A percentile compares a stretch with the other conserved stretches of the same genome.
Evolutionary conservation across 2,113 vertebrate species (phyloP).

Genomic region (Pogonocichla stellata): DNA sequence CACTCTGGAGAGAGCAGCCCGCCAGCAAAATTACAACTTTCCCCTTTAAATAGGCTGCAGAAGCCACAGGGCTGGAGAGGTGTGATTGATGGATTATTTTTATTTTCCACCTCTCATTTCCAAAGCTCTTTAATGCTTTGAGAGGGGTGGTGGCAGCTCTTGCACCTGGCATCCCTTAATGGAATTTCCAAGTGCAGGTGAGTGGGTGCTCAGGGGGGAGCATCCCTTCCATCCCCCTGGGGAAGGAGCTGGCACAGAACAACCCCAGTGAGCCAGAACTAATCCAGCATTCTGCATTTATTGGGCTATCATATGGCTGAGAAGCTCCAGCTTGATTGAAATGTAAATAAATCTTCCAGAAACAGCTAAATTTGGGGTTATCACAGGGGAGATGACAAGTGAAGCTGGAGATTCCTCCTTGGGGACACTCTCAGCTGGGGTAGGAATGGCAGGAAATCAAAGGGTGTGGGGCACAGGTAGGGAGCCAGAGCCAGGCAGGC

Average conservation of each 20-base stretch:
- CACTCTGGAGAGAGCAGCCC: background rate
- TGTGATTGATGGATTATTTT: background rate
- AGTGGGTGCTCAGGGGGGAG: background rate
- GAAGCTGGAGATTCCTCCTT: background rate
- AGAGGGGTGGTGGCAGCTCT: background rate
- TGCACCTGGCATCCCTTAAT: background rate
- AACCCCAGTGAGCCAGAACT: background rate
- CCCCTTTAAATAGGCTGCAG: background rate
- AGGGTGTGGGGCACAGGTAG: background rate
- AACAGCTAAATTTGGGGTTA: background rate
- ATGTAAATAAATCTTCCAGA: background rate
- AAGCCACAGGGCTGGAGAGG: background rate
- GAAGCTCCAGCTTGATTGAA: background rate
- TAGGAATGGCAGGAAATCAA: background rate
- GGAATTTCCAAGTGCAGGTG: background rate
- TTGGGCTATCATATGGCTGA: background rate
- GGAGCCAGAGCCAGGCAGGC: background rate
- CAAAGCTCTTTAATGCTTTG: background rate
- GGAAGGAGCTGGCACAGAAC: background rate
- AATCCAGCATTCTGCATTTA: background rate
- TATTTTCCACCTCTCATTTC: background rate
- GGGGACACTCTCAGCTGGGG: background rate
- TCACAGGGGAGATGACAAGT: rapidly evolving
- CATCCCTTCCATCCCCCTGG: background rate
- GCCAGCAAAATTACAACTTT: background rate